Evolutionary conservation across 2,888 invertebrate species (phyloP), one percentile per base, ranked within the genome.

Genomic region (Yponomeuta evonymella): DNA sequence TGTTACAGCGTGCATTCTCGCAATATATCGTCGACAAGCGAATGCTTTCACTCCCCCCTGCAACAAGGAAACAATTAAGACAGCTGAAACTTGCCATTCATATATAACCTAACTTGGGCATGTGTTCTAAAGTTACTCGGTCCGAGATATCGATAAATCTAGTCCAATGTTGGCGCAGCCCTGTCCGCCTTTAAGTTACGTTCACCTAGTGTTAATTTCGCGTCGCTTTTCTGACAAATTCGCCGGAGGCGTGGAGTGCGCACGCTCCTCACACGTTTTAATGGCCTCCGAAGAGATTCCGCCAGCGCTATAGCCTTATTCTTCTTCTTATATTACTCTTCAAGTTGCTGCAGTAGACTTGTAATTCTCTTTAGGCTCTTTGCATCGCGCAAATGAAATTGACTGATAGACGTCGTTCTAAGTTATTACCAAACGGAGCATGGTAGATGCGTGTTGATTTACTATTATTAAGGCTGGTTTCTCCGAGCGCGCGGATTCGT

Each of bases 181-280:
- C 84, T 81, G 75, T 78, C 78, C 76, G 73, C 69, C 69, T 66
- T 33, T 72, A 84, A 87, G 84, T 88, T 88, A 88, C 84, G 84
- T 87, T 85, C 86, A 77, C 79, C 78, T 81, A 83, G 87, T 88
- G 89, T 89, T 88, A 87, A 89, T 89, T 87, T 88, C 84, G 81
- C 79, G 81, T 80, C 79, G 83, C 70, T 80, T 80, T 81, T 78
- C 83, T 85, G 86, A 88, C 87, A 88, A 88, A 85, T 87, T 85
- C 79, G 82, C 85, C 80, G 72, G 79, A 80, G 83, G 85, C 83
- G 77, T 43, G 70, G 70, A 67, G 62, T 43, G 70, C 74, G 72
- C 73, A 75, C 73, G 67, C 70, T 36, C 43, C 72, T 72, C 72
- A 72, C 72, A 72, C 71, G 77, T 71, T 75, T 58, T 82, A 83